These are phyloP conservation scores for Nyctibius bracteatus DNA, from an alignment of 2,113 vertebrate genomes.

Conservation along the genomic window DNA sequence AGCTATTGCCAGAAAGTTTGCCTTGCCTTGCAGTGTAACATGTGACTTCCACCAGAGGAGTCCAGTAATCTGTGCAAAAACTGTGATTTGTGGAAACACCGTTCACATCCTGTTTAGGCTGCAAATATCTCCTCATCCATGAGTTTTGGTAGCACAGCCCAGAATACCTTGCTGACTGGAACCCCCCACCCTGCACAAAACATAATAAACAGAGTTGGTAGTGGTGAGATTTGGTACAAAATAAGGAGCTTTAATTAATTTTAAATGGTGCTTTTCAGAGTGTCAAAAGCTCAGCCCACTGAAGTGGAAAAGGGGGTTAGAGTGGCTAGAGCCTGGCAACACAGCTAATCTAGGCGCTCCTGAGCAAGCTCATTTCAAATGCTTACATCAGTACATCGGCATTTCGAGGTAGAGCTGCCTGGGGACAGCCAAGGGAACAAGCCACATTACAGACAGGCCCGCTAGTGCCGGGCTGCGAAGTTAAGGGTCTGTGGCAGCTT, in stretches of 20 bases:
- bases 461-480: not conserved
- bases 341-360: slow-evolving; percentile 82
- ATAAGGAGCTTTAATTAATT: slow-evolving; percentile 95
- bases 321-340: slow-evolving; percentile 90
- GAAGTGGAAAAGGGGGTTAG: slow-evolving; percentile 92
- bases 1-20: not conserved
- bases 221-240: slow-evolving; percentile 79
- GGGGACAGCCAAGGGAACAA: slow-evolving; percentile 47
- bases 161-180: slow-evolving; percentile 48
- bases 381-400: slow-evolving; percentile 92
- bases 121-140: not conserved
- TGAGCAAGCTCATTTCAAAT: slow-evolving; percentile 84
- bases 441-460: slow-evolving; percentile 22
- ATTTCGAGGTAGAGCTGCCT: slow-evolving; percentile 77
- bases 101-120: not conserved
- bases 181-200: slow-evolving; percentile 50
- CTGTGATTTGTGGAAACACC: not conserved
- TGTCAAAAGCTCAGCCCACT: slow-evolving; percentile 87
- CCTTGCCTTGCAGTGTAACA: not conserved
- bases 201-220: slow-evolving; percentile 66
- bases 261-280: slow-evolving; percentile 95
- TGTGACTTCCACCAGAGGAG: not conserved
- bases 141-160: slow-evolving; percentile 33
- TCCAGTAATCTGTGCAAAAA: not conserved
- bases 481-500: slow-evolving; percentile 35